Evolutionary conservation across 2,113 vertebrate genomes (phyloP), one percentile per base, ranked within the genome.

Genomic region (cattle (Bos taurus)): DNA sequence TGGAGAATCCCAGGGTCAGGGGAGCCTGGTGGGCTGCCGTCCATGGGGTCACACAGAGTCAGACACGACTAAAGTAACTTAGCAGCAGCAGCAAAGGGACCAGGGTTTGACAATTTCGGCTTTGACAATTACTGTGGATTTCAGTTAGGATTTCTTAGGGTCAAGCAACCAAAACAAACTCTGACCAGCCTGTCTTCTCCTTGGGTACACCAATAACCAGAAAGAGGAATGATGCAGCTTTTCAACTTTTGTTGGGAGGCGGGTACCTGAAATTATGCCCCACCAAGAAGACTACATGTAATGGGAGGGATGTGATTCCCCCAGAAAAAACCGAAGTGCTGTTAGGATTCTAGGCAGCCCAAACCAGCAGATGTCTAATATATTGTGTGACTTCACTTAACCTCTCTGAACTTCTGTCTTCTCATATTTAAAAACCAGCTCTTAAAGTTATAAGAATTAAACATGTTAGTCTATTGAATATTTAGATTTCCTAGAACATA

Each of bases 371-470:
- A 17, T 50, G 2, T 80, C 33, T 21, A 40, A 11, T 15, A 9
- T 11, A 15, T 13, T 88, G 6, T 43, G 21, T n/a, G 48, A 91
- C 26, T 17, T 43, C 62, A 94, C 19, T 9, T 71, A 88, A 87
- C 52, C 10, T 54, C 36, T 95, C 86, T 82, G 77, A 86, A 77
- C 2, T 21, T 94, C 30, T 33, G 40, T 36, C 57, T 56, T 12
- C 52, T 40, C 17, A 5, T 62, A 43, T 46, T 59, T 80, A 74
- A 57, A 64, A 90, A 30, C 1, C 52, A 40, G n/a, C 46, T 95
- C 43, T 90, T 85, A 95, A n/a, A 94, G 26, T 89, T 90, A 11
- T 64, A 81, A 78, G 48, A 93, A 93, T 71, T 77, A 94, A 87
- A 48, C 33, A 60, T 74, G 48, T 88, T 59, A 88, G 17, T 48